Base-by-base conservation (phyloP, 2,113 vertebrate species). In the Sander vitreus region DNA sequence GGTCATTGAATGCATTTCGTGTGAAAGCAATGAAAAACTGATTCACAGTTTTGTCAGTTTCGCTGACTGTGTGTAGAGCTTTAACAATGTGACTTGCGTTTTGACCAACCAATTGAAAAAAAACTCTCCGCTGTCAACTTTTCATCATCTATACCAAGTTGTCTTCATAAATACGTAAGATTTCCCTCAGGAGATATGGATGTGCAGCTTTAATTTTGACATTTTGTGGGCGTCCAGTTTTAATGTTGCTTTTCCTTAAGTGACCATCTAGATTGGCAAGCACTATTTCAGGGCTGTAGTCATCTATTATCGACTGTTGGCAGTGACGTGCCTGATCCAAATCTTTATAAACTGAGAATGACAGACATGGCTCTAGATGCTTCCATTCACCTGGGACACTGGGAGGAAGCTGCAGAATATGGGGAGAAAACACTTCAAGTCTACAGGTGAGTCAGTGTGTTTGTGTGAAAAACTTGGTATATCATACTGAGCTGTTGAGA, bases 351-450 rank as follows among this genome's bases (percentile, higher is more conserved):
- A 92, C 94, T 99, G 84, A 95, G 95, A 89, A 76, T 98, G 82
- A 96, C 97, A 10, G 97, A 99, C 92, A 91, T 95, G 39, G 96
- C 96, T 76, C 93, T 97, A 94, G 97, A 99, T 11, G 96, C 96
- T 84, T 96, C 96, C 78, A 95, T 99, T 87, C 93, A 96, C 85
- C 95, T 98, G 18, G 94, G 91, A 16, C 93, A 58, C 73, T 96
- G 97, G 94, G 95, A 96, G 84, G 93, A 95, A 74, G 97, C 97
- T 2, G 65, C 97, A 83, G 60, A 54, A 54, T 97, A 96, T 0
- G 97, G 96, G 3, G 63, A 62, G 51, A 96, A 94, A 77, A 98
- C 97, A 25, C 94, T 99, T 88, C 94, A 90, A 59, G 95, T 95
- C 0, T 99, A 99, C 93, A 94, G 95, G 98, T 98, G 79, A 94